Evolutionary conservation across 2,888 invertebrate genomes (phyloP), one percentile per base, ranked within the genome.

Genomic region (Hydrotaea cyrtoneurina): DNA sequence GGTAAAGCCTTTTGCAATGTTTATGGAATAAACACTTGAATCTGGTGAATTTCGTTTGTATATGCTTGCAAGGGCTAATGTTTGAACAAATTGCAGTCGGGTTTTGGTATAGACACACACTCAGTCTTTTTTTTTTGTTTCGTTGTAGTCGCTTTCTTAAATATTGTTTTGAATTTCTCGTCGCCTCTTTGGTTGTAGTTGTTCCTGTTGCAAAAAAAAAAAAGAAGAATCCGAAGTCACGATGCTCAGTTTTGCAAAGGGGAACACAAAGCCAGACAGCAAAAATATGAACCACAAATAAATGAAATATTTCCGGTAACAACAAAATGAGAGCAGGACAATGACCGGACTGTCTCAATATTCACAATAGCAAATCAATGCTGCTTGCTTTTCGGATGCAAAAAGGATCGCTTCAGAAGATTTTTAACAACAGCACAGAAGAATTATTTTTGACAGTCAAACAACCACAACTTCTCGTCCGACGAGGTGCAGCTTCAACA

Each of bases 401-500:
- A 39, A 31, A 39, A 39, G 31, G 59, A 75, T 59, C 39, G 59
- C 43, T 50, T 21, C 21, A 13, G 17, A 55, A 15, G 26, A 26
- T 2, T 59, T 43, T 59, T 57, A 46, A 59, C 36, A 62, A 75
- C 21, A 53, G 53, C 17, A 55, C 55, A 55, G 55, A 17, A 39
- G 15, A 59, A 53, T 73, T 17, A n/a, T n/a, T 8, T 53, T n/a
- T 59, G 53, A 23, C n/a, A 50, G 43, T 39, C 39, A 39, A 62
- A 1, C 19, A 31, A 23, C 13, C 23, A 19, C 55, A 55, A 21
- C 55, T 53, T 23, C 11, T 59, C 36, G 55, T 80, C 74, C 80
- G 80, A 55, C 4, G 19, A 78, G 62, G 72, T 78, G 78, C 78
- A 83, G 78, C 78, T 80, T 80, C 83, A 80, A 74, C 83, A 80